Base-by-base conservation (phyloP, 1,140 invertebrate species). In the Vollenhovia emeryi region DNA sequence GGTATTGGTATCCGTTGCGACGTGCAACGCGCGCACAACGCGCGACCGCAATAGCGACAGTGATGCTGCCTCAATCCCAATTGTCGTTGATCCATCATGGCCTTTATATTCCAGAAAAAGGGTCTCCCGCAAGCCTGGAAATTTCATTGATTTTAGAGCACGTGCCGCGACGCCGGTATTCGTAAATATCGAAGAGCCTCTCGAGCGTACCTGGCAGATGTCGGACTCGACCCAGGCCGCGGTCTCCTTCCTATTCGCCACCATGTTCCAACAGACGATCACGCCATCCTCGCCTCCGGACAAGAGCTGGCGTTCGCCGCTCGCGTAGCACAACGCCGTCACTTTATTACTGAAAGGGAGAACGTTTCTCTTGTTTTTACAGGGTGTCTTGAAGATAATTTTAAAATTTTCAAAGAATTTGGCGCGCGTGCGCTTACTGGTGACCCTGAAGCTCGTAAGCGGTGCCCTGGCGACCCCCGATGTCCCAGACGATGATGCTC, bases 91-190 rank as follows among this genome's bases (percentile, higher is more conserved):
- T 99, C 98, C 97, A 99, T 98, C 99, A 99, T 99, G 9, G 98
- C 98, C 89, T 98, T 96, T 33, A 99, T 96, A 94, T 99, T 99
- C 99, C 99, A 99, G 94, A 99, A 99, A 94, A 99, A 99, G 27
- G 99, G 99, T 87, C 97, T 96, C 52, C 97, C 96, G 95, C 99
- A 99, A 73, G 98, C 96, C 95, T 99, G 59, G 13, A 48, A 7
- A 86, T 80, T 79, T 45, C 13, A 3, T 57, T 21, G 3, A 57
- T 55, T 27, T 80, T 71, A 80, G 62, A 60, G 24, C 48, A n/a
- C 6, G 6, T 13, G 43, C 9, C 74, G 7, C 5, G 45, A 40
- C 21, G 4, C n/a, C 30, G 18, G 1, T 13, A 24, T 18, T 7
- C 7, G 27, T 24, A 33, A 5, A 5, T 52, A 33, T 5, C 11